Base-by-base conservation (phyloP, 2,113 vertebrate species). In the Mugil cephalus region DNA sequence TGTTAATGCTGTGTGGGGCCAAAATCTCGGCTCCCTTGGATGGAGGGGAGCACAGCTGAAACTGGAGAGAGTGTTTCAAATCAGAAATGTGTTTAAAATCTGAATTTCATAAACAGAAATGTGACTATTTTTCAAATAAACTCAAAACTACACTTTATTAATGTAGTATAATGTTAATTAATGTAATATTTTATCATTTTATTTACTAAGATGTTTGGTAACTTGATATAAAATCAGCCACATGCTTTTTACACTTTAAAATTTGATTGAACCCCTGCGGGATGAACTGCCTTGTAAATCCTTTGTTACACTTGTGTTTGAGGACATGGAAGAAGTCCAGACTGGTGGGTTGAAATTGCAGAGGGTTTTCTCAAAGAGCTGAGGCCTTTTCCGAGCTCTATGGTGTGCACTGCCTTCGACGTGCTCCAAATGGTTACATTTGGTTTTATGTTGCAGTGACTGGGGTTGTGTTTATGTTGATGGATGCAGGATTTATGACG, bases 111-210 rank as follows among this genome's bases (percentile, higher is more conserved):
- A 65, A 0, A 65, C 21, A 40, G 79, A 30, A 84, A 79, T 58
- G 52, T 79, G 63, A 80, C 43, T 83, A 79, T 79, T 83, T 87
- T 87, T 80, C 45, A 85, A 79, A 76, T 42, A 35, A 77, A 79
- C 56, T 18, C 48, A 70, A 85, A 60, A 6, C 64, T 47, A 62
- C 12, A 62, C 50, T 75, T 77, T 77, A 83, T 65, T 74, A 58
- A 45, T 80, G 36, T 77, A 60, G 56, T 76, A 59, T 77, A 51
- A 42, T 72, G 69, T 77, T 65, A 84, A 66, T 69, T 75, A 17
- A 69, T 68, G 46, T 47, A 43, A 66, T 69, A 73, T 71, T 72
- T 69, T 67, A 62, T 18, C 4, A 50, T 76, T 83, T 69, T 45
- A 65, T 68, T 68, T 17, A 51, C 3, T 36, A 30, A 39, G 19